These are phyloP conservation scores for Xyliphius kryptos DNA, from an alignment of 2,113 vertebrate genomes.

Conservation along the genomic window DNA sequence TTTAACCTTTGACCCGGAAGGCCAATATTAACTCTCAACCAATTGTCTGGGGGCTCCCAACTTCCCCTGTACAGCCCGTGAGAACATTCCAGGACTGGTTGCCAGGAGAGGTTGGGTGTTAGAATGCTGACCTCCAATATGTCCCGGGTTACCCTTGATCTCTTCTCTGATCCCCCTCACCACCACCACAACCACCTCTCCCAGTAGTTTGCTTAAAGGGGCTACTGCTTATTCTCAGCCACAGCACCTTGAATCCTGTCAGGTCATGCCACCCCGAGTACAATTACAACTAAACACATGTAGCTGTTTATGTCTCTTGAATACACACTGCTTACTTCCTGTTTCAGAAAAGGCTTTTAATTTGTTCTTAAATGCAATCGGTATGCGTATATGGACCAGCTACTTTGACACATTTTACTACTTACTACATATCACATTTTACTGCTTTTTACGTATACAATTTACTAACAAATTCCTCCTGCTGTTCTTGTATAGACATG, in stretches of 20 bases:
- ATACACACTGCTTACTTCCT: too few species aligned
- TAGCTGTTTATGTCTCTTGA: too few species aligned
- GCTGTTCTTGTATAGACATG: too few species aligned
- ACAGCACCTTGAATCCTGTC: too few species aligned
- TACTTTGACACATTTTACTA: too few species aligned
- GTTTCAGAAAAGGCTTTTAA: too few species aligned
- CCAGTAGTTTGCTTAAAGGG: constrained; percentile 36
- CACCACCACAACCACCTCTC: too few species aligned
- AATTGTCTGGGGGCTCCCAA: constrained; percentile 45
- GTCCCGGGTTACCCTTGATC: constrained; percentile 48
- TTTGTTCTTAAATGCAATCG: constrained; percentile 1
- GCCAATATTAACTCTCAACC: constrained; percentile 53
- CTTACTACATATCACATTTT: too few species aligned
- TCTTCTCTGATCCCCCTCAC: constrained; percentile 33
- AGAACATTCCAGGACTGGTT: constrained; percentile 53
- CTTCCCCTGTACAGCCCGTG: constrained; percentile 44
- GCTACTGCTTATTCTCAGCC: constrained; percentile 36
- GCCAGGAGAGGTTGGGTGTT: constrained; percentile 47
- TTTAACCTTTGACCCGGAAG: constrained; percentile 55
- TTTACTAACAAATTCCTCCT: too few species aligned
- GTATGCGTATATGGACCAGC: not conserved
- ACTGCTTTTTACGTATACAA: too few species aligned
- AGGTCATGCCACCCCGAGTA: too few species aligned
- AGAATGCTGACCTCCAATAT: constrained; percentile 50
- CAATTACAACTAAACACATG: constrained; percentile 43